Percentiles rank a stretch among this genome's conserved stretches.
phyloP scores from a whole-genome alignment of 2,113 vertebrate genomes.

The Smithornis capensis region DNA sequence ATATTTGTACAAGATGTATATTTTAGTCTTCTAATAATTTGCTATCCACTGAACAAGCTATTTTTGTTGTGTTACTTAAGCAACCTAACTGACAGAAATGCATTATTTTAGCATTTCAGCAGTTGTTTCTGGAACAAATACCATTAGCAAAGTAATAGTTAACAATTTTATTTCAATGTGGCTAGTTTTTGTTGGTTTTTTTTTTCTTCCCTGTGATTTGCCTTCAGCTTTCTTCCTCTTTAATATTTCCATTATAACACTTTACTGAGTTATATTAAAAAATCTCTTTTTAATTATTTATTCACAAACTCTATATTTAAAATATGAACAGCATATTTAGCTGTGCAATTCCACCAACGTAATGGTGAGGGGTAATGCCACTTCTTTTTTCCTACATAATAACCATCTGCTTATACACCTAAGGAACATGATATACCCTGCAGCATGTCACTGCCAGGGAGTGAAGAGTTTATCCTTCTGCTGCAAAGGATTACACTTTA shows the following conservation, averaged over 20 bases:
- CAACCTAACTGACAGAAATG: not conserved
- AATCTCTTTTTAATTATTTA: not conserved
- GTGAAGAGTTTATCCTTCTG: not conserved
- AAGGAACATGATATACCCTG: not conserved
- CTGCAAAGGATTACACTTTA: not conserved
- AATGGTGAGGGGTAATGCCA: not conserved
- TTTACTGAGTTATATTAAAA: not conserved
- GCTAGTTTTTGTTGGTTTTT: not conserved
- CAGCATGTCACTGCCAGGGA: not conserved
- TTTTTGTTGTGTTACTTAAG: not conserved
- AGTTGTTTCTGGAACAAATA: constrained; percentile 1
- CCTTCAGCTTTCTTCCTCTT: not conserved
- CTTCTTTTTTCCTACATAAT: not conserved
- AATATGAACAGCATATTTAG: not conserved
- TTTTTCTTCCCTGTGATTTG: not conserved
- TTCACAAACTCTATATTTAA: not conserved
- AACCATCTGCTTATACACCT: not conserved
- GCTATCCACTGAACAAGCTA: not conserved
- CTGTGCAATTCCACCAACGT: not conserved
- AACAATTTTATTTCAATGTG: not conserved
- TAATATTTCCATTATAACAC: not conserved
- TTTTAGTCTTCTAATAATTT: not conserved
- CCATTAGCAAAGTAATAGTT: not conserved
- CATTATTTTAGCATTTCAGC: not conserved
- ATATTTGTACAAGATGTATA: not conserved